Evolutionary conservation across 2,888 invertebrate genomes (phyloP).

Genomic region (Polylopha cassiicola): DNA sequence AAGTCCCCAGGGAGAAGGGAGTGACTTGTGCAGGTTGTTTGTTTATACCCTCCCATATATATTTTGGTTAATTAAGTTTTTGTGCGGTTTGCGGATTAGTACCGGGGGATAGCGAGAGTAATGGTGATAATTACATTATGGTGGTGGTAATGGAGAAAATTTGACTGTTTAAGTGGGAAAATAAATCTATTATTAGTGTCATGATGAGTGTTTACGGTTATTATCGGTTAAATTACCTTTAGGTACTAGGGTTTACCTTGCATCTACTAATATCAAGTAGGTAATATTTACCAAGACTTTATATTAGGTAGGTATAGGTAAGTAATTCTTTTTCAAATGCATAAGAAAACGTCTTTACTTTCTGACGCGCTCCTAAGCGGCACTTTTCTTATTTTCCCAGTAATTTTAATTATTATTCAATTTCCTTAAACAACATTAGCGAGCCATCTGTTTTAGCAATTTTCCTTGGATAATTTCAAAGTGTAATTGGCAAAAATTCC

Average conservation of each 20-base stretch:
- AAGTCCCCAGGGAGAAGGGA: constrained; percentile 65
- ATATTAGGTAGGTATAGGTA: too few species aligned
- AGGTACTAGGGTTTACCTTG: too few species aligned
- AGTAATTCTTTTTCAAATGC: too few species aligned
- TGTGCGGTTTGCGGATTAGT: constrained; percentile 62
- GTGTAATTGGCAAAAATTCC: constrained; percentile 37
- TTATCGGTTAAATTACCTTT: too few species aligned
- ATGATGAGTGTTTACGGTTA: constrained; percentile 1
- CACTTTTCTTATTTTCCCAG: too few species aligned
- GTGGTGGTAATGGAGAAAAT: constrained; percentile 41
- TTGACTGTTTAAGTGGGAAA: constrained; percentile 26
- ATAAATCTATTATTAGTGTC: constrained; percentile 32
- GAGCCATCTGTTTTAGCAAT: constrained; percentile 20
- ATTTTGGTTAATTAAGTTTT: constrained; percentile 76
- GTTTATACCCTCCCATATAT: constrained; percentile 68
- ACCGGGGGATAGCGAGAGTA: constrained; percentile 24
- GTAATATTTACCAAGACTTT: too few species aligned
- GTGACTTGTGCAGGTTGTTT: constrained; percentile 60
- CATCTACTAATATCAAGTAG: too few species aligned
- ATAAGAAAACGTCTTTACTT: too few species aligned
- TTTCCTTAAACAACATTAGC: too few species aligned
- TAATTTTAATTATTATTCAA: too few species aligned
- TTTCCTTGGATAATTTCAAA: constrained; percentile 21
- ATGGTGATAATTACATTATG: constrained; percentile 22
- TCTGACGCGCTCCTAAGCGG: too few species aligned